phyloP scores from a whole-genome alignment of 2,888 invertebrate species.

The Falcaria lacertinaria region DNA sequence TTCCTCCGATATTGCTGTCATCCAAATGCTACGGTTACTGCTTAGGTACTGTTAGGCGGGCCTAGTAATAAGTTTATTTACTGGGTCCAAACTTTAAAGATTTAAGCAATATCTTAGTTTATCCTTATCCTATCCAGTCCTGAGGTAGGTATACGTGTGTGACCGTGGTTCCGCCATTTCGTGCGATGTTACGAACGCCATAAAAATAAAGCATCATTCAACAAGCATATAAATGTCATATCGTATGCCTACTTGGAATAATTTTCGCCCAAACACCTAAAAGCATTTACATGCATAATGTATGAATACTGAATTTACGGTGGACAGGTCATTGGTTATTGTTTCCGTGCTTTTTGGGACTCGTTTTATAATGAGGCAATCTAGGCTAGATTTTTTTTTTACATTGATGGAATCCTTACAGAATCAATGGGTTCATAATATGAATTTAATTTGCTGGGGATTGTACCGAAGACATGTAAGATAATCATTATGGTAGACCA shows the following conservation, averaged over 20 bases:
- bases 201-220: conserved; percentile 73
- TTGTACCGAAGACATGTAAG: too few relatives aligned
- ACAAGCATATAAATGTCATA: conserved; percentile 64
- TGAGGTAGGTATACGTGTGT: conserved; percentile 9
- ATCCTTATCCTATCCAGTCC: conserved; percentile 15
- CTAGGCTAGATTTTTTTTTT: not conserved
- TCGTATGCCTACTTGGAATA: conserved; percentile 67
- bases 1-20: too few relatives aligned
- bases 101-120: too few relatives aligned
- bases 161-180: conserved; percentile 19
- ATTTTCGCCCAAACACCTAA: conserved; percentile 59
- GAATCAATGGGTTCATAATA: too few relatives aligned
- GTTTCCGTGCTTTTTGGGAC: conserved; percentile 17
- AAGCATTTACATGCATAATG: conserved; percentile 61
- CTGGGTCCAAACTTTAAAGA: too few relatives aligned
- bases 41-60: too few relatives aligned
- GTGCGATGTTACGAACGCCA: conserved; percentile 45
- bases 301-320: conserved; percentile 48
- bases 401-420: not conserved
- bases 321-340: conserved; percentile 36
- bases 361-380: not conserved
- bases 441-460: too few relatives aligned
- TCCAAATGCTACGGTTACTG: too few relatives aligned
- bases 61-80: too few relatives aligned
- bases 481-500: too few relatives aligned